Conservation (phyloP, 2,113 vertebrate genomes). For the Fulica atra region DNA sequence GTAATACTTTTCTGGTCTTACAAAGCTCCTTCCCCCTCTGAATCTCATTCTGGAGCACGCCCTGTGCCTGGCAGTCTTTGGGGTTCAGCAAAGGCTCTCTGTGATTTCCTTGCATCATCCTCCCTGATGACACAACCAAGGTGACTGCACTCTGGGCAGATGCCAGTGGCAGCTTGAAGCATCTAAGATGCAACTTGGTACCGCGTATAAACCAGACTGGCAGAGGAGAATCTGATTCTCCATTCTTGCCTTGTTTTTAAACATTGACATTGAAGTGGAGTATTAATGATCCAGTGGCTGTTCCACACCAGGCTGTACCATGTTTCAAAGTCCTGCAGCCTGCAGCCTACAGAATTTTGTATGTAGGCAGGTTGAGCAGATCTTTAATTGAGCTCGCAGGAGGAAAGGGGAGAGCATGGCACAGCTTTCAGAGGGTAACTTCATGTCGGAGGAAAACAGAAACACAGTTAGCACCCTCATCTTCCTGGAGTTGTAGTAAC, state of each 20-base stretch:
- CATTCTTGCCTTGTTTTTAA: background rate
- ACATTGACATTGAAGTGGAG: background rate
- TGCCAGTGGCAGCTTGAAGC: background rate
- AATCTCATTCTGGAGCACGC: background rate
- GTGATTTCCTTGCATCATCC: background rate
- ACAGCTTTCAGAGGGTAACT: background rate
- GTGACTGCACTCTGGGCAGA: accelerated
- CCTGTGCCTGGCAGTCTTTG: background rate
- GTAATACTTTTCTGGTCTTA: background rate
- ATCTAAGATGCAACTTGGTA: background rate
- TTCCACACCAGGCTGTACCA: background rate
- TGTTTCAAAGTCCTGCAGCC: conserved; percentile 45
- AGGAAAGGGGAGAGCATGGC: background rate
- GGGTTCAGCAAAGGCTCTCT: background rate
- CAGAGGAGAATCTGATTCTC: background rate
- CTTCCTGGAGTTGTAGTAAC: background rate
- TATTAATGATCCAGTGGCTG: conserved; percentile 26
- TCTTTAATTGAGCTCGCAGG: conserved; percentile 47
- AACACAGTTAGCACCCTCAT: background rate
- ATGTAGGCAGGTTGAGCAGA: conserved; percentile 24
- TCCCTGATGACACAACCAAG: background rate
- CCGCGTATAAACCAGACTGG: background rate
- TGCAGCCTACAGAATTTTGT: conserved; percentile 52
- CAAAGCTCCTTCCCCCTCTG: background rate
- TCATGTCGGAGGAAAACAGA: background rate